These are phyloP conservation scores for Sebastes cheni DNA, from an alignment of 2,797 vertebrate genomes.

Conservation along the genomic window DNA sequence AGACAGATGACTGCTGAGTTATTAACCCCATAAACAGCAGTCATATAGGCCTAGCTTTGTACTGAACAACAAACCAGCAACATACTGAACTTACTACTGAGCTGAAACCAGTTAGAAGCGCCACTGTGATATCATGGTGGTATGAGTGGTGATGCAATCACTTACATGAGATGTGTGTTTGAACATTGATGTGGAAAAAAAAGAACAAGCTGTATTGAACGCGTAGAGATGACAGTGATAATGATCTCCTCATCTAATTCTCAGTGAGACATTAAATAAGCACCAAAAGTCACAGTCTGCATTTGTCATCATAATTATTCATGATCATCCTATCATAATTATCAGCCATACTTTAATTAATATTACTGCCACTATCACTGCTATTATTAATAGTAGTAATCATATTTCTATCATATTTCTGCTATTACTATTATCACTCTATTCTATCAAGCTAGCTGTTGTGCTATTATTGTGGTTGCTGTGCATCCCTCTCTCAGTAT, in stretches of 20 bases:
- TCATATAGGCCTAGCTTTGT: not conserved
- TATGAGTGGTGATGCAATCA: not conserved
- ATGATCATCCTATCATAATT: too few relatives aligned
- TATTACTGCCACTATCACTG: too few relatives aligned
- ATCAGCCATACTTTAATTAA: too few relatives aligned
- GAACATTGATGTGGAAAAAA: not conserved
- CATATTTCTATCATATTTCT: too few relatives aligned
- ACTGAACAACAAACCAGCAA: not conserved
- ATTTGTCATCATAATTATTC: not conserved
- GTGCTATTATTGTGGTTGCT: too few relatives aligned
- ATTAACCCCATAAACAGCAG: not conserved
- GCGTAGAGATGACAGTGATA: not conserved
- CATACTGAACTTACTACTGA: not conserved
- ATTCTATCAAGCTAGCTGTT: too few relatives aligned
- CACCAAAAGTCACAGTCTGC: not conserved
- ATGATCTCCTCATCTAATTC: not conserved
- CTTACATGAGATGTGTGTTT: not conserved
- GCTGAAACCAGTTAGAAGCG: not conserved
- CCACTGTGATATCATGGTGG: not conserved
- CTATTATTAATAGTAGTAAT: too few relatives aligned
- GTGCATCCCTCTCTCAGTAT: too few relatives aligned
- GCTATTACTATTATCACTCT: too few relatives aligned
- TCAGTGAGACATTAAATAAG: slow-evolving; percentile 8
- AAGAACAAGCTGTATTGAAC: not conserved
- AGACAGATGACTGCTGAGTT: not conserved